phyloP scores from a whole-genome alignment of 1,140 invertebrate species.

The Metopolophium dirhodum region DNA sequence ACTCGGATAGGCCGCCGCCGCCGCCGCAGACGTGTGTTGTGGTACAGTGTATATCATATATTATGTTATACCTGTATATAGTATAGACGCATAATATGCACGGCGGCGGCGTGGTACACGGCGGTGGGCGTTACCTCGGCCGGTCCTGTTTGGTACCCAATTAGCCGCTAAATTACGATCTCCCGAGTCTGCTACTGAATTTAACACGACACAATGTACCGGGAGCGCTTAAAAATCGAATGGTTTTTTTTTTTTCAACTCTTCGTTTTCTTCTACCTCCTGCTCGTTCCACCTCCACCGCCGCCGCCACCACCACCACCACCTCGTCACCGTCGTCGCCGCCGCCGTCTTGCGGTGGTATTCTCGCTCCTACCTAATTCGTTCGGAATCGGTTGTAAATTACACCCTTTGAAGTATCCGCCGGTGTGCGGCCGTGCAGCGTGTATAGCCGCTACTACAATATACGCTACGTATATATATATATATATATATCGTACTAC shows the following conservation, averaged over 20 bases:
- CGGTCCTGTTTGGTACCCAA: conserved; percentile 53
- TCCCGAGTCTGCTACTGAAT: conserved; percentile 47
- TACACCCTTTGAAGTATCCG: conserved; percentile 48
- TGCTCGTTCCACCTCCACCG: background rate
- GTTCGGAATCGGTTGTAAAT: conserved; percentile 49
- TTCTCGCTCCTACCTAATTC: background rate
- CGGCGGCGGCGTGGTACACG: background rate
- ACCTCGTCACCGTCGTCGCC: background rate
- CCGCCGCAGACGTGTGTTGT: background rate
- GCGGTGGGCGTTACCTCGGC: conserved; percentile 37
- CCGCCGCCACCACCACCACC: background rate
- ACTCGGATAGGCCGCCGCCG: background rate
- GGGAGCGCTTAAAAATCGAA: conserved; percentile 45
- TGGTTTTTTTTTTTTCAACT: conserved; percentile 4
- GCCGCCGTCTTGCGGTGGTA: background rate
- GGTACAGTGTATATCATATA: background rate
- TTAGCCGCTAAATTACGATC: conserved; percentile 53
- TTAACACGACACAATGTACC: conserved; percentile 43
- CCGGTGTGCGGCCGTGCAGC: background rate
- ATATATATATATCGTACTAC: conserved; percentile 1
- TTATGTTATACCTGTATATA: conserved; percentile 24
- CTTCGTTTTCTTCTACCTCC: background rate
- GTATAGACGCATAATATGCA: conserved; percentile 25
- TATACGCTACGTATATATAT: background rate
- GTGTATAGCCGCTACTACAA: conserved; percentile 4